Conservation (phyloP, 2,888 invertebrate genomes). For the Mylabris sibirica region DNA sequence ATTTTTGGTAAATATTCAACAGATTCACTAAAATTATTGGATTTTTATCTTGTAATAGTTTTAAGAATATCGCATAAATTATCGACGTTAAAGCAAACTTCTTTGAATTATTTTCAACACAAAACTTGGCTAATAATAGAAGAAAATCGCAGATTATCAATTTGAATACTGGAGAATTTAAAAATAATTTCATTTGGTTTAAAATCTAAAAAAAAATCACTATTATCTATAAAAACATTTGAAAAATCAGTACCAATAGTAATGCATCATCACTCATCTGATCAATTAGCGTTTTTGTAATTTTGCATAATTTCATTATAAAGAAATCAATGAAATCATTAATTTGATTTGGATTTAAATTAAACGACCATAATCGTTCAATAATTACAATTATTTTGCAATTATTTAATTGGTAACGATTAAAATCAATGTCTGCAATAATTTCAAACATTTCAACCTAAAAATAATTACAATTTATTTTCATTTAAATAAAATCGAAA, state of each 20-base stretch:
- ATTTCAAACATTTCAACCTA: slow-evolving; percentile 35
- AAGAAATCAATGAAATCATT: slow-evolving; percentile 45
- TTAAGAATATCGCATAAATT: slow-evolving; percentile 30
- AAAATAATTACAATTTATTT: neutral
- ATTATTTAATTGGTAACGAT: slow-evolving; percentile 25
- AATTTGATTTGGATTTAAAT: slow-evolving; percentile 19
- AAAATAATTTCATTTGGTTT: slow-evolving; percentile 16
- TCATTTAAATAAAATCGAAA: neutral
- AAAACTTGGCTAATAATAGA: neutral
- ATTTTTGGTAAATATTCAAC: slow-evolving; percentile 29
- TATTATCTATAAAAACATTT: neutral
- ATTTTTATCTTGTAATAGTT: slow-evolving; percentile 30
- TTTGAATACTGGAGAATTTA: slow-evolving; percentile 3
- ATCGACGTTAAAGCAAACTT: slow-evolving; percentile 19
- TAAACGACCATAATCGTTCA: slow-evolving; percentile 37
- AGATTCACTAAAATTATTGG: slow-evolving; percentile 31
- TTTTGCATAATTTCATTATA: slow-evolving; percentile 39
- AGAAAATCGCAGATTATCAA: slow-evolving; percentile 20
- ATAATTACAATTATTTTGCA: slow-evolving; percentile 25
- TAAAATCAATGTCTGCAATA: slow-evolving; percentile 30
- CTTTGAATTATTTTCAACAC: slow-evolving; percentile 17
- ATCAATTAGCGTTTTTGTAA: slow-evolving; percentile 36
- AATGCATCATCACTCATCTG: slow-evolving; percentile 19
- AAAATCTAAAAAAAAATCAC: slow-evolving; percentile 21
- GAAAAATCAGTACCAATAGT: slow-evolving; percentile 14